Evolutionary conservation across 2,797 vertebrate species (phyloP).

Genomic region (Sebastes nivosus): DNA sequence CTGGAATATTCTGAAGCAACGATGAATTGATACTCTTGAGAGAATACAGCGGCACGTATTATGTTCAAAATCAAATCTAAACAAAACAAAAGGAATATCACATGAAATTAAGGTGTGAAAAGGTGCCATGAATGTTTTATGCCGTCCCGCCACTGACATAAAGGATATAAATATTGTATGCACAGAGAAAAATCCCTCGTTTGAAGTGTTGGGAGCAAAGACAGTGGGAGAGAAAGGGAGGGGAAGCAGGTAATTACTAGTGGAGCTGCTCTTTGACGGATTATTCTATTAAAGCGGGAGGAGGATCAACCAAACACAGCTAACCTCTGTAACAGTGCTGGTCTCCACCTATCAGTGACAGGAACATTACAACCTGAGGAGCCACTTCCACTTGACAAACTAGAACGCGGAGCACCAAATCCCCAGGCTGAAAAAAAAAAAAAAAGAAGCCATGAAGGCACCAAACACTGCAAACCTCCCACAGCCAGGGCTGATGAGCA

Average conservation of each 20-base stretch:
- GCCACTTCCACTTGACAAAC: conserved; percentile 75
- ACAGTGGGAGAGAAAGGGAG: conserved; percentile 71
- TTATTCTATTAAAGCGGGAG: conserved; percentile 81
- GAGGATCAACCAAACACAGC: conserved; percentile 80
- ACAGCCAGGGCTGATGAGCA: not conserved
- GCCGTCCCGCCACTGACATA: conserved; percentile 78
- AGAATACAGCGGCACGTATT: conserved; percentile 53
- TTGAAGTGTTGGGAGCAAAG: conserved; percentile 81
- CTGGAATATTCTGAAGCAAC: conserved; percentile 43
- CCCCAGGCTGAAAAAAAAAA: conserved; percentile 10
- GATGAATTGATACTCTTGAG: conserved; percentile 57
- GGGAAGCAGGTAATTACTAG: conserved; percentile 81
- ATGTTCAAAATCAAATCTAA: conserved; percentile 73
- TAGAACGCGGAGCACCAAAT: conserved; percentile 40
- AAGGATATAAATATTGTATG: conserved; percentile 84
- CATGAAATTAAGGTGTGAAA: conserved; percentile 77
- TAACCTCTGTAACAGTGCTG: conserved; percentile 75
- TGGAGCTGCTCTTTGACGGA: conserved; percentile 79
- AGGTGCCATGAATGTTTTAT: conserved; percentile 77
- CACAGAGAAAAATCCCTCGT: conserved; percentile 72
- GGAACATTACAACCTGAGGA: conserved; percentile 69
- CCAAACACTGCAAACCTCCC: conserved; percentile 6
- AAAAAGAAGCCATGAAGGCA: conserved; percentile 7
- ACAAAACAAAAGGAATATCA: conserved; percentile 81
- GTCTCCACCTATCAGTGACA: conserved; percentile 79